phyloP scores from a whole-genome alignment of 2,797 vertebrate genomes.

The Atherinosoma microstoma region DNA sequence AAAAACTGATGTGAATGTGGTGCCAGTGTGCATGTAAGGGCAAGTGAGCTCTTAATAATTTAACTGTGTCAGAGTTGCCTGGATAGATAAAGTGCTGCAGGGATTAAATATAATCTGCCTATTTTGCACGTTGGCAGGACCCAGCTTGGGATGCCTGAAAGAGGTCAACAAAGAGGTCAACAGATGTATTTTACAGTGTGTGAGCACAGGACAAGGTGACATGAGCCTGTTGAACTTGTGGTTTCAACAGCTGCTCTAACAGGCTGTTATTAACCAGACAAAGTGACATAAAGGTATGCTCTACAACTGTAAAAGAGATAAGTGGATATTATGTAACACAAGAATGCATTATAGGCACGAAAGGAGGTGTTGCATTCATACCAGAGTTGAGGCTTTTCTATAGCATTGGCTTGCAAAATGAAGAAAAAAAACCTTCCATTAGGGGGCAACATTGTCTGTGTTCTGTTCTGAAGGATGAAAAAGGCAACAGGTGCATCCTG shows the following conservation, averaged over 20 bases:
- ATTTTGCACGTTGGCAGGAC: constrained; percentile 25
- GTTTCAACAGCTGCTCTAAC: constrained; percentile 17
- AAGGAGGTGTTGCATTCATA: constrained; percentile 1
- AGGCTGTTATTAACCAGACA: constrained; percentile 28
- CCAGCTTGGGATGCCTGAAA: constrained; percentile 37
- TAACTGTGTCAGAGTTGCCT: constrained; percentile 30
- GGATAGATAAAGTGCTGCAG: constrained; percentile 35
- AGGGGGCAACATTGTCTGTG: constrained; percentile 69
- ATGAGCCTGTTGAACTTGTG: constrained; percentile 47
- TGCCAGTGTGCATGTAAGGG: constrained; percentile 31
- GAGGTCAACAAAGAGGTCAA: constrained; percentile 5
- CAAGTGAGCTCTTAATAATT: constrained; percentile 38
- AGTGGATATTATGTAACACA: constrained; percentile 12
- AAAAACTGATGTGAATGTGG: constrained; percentile 6
- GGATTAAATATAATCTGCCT: constrained; percentile 40
- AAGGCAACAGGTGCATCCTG: constrained; percentile 54
- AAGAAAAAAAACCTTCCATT: constrained; percentile 23
- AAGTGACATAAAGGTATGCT: constrained; percentile 24
- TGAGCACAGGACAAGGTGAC: not conserved
- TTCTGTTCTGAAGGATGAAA: constrained; percentile 23
- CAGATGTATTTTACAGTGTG: not conserved
- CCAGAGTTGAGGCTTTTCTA: not conserved
- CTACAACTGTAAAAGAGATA: constrained; percentile 20
- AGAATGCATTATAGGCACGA: not conserved
- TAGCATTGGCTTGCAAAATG: constrained; percentile 21